phyloP scores from a whole-genome alignment of 2,797 vertebrate species.

The Carcharodon carcharias region DNA sequence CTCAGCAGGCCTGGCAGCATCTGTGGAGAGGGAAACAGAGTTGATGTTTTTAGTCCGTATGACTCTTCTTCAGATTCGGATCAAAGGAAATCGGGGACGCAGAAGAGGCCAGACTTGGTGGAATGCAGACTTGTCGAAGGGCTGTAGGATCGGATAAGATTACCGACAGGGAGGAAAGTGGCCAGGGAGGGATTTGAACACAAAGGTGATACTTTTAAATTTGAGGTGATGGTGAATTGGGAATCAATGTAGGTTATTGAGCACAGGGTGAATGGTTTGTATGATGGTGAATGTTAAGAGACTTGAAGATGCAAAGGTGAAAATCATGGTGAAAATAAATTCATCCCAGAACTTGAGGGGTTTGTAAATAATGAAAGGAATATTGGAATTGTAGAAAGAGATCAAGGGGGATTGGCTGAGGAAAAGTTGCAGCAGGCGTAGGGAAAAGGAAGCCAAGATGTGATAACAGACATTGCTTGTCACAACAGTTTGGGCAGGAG shows the following conservation, averaged over 20 bases:
- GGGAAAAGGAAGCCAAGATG: neutral
- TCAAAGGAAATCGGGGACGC: neutral
- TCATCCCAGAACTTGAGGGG: neutral
- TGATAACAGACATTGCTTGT: neutral
- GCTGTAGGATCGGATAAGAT: neutral
- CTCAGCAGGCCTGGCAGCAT: no score
- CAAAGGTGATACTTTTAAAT: neutral
- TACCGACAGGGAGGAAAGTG: neutral
- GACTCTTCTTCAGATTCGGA: no score
- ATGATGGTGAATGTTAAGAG: neutral
- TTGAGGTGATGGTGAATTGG: neutral
- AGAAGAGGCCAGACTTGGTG: neutral
- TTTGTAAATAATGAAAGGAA: no score
- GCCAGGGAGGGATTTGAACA: neutral
- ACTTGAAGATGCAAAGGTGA: neutral
- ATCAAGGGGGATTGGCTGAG: neutral
- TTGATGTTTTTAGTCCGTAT: no score
- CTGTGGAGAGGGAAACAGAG: no score
- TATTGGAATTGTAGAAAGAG: neutral
- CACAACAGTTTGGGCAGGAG: neutral
- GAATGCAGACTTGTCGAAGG: neutral
- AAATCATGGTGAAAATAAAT: neutral
- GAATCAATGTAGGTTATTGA: neutral
- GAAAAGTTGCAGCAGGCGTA: neutral
- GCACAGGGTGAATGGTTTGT: neutral